Evolutionary conservation across 2,113 vertebrate genomes (phyloP).

Genomic region (Butastur rufipennis): DNA sequence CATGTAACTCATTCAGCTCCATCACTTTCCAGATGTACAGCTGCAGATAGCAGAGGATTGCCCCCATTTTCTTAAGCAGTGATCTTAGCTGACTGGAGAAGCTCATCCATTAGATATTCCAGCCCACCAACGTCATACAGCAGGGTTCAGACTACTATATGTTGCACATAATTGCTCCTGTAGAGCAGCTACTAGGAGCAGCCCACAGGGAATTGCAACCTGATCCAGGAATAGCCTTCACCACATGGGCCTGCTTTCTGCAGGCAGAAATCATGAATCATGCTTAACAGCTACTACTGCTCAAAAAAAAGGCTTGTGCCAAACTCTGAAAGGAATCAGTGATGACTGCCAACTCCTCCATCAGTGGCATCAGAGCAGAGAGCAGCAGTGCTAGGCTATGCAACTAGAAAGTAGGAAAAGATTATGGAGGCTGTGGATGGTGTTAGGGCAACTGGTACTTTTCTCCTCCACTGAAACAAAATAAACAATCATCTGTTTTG

Average conservation of each 20-base stretch:
- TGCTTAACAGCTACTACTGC: background rate
- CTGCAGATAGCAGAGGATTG: background rate
- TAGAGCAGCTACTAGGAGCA: background rate
- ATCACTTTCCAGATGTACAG: background rate
- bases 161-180: background rate
- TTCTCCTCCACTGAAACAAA: background rate
- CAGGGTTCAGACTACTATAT: background rate
- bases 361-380: background rate
- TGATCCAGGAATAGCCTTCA: background rate
- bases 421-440: background rate
- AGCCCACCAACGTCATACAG: background rate
- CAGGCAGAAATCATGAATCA: background rate
- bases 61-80: background rate
- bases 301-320: background rate
- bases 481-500: background rate
- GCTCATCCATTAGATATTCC: background rate
- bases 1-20: background rate
- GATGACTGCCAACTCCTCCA: background rate
- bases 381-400: background rate
- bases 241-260: background rate
- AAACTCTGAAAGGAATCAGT: background rate
- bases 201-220: background rate
- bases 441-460: background rate
- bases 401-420: background rate
- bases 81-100: background rate